Evolutionary conservation across 2,888 invertebrate genomes (phyloP).

Genomic region (Sepioteuthis lessoniana): DNA sequence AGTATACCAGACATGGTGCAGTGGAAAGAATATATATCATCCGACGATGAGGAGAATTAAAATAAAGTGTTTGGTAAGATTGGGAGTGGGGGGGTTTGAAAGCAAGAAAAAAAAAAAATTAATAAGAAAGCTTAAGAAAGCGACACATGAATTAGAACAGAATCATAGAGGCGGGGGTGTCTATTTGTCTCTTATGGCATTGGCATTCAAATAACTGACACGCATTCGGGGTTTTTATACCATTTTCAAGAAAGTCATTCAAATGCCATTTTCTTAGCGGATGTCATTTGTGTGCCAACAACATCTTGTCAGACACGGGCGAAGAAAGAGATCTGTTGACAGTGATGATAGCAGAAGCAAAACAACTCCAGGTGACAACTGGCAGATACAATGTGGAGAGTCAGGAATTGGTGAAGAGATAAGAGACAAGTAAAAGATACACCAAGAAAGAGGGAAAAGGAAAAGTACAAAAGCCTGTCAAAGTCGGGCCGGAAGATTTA

Average conservation of each 20-base stretch:
- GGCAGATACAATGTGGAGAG: neutral
- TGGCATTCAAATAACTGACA: neutral
- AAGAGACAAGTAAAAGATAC: too few species aligned
- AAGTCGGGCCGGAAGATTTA: neutral
- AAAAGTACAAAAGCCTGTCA: neutral
- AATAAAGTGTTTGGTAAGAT: neutral
- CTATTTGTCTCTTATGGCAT: neutral
- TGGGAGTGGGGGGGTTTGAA: neutral
- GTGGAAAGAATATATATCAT: too few species aligned
- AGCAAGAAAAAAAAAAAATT: neutral
- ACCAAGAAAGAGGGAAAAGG: neutral
- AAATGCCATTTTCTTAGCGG: slow-evolving; percentile 33
- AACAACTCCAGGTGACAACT: neutral
- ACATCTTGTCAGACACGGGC: neutral
- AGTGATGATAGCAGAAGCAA: neutral
- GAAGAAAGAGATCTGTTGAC: neutral
- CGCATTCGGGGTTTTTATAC: slow-evolving; percentile 8
- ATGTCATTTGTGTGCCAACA: neutral
- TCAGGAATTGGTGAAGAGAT: neutral
- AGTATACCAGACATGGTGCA: too few species aligned
- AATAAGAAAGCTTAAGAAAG: neutral
- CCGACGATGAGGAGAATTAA: neutral
- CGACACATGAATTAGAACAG: too few species aligned
- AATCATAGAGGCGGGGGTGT: neutral
- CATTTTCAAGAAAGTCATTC: neutral